Evolutionary conservation across 1,140 invertebrate species (phyloP).

Genomic region (Heliothis virescens): DNA sequence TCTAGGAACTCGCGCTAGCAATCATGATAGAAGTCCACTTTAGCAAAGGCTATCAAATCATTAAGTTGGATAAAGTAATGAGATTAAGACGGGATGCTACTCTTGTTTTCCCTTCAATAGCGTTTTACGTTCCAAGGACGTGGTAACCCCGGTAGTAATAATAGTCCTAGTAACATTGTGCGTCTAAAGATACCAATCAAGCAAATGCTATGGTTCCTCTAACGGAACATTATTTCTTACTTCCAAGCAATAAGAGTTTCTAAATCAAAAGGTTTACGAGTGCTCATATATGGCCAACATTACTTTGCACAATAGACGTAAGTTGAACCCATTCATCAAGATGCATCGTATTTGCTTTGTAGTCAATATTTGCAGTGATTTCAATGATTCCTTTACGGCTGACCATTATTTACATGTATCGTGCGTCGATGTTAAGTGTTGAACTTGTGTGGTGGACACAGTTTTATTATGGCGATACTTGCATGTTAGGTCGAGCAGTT

Average conservation of each 20-base stretch:
- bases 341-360: constrained; percentile 25
- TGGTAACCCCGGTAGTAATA: too few relatives aligned
- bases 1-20: too few relatives aligned
- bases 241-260: not conserved
- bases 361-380: constrained; percentile 14
- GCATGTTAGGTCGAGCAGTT: constrained; percentile 4
- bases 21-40: too few relatives aligned
- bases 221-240: not conserved
- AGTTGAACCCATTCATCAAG: constrained; percentile 11
- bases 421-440: not conserved
- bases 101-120: too few relatives aligned
- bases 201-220: not conserved
- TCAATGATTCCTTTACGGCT: constrained; percentile 2
- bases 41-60: too few relatives aligned
- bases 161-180: too few relatives aligned
- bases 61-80: too few relatives aligned
- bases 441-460: not conserved
- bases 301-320: constrained; percentile 7
- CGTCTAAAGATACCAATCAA: not conserved
- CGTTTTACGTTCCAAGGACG: too few relatives aligned
- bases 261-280: not conserved
- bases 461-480: constrained; percentile 8
- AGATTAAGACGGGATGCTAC: too few relatives aligned
- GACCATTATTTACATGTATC: constrained; percentile 10
- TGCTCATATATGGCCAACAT: not conserved